These are phyloP conservation scores for Hirtodrosophila confusa DNA, from an alignment of 2,888 invertebrate genomes.

Conservation along the genomic window DNA sequence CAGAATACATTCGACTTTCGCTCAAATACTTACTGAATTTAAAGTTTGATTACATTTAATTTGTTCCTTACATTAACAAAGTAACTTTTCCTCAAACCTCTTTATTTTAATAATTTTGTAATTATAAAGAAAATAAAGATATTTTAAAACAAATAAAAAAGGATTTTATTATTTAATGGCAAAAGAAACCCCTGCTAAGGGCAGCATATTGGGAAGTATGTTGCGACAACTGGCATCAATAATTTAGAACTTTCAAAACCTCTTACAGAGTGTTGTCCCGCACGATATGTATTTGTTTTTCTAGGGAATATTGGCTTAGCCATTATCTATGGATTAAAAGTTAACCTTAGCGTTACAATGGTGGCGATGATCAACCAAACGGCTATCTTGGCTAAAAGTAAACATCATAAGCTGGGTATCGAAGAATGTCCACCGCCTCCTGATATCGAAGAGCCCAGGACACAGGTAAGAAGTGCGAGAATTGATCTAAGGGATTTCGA, in stretches of 20 bases:
- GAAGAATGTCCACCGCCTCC: conserved; percentile 60
- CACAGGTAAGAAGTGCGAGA: no score
- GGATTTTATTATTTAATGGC: not conserved
- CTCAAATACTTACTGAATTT: no score
- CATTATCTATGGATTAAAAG: conserved; percentile 92
- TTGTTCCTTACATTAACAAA: no score
- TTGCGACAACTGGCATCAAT: not conserved
- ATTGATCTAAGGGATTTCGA: no score
- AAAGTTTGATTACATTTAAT: no score
- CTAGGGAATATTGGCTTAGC: conserved; percentile 91
- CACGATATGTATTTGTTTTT: conserved; percentile 89
- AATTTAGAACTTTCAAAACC: no score
- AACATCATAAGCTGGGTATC: not conserved
- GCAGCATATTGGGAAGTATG: conserved; percentile 1
- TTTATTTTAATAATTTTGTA: no score
- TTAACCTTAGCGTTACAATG: conserved; percentile 92
- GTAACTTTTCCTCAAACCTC: no score
- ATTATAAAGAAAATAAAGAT: no score
- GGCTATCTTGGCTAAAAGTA: conserved; percentile 73
- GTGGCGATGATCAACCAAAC: conserved; percentile 93
- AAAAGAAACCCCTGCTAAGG: not conserved
- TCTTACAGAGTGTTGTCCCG: conserved; percentile 80
- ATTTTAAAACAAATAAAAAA: no score
- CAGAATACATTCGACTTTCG: no score
- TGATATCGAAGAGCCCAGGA: conserved; percentile 1